Evolutionary conservation across 64 coral and sea anemone species (phyloP), one percentile per base, ranked within the genome.

Genomic region (Pachyseris speciosa): DNA sequence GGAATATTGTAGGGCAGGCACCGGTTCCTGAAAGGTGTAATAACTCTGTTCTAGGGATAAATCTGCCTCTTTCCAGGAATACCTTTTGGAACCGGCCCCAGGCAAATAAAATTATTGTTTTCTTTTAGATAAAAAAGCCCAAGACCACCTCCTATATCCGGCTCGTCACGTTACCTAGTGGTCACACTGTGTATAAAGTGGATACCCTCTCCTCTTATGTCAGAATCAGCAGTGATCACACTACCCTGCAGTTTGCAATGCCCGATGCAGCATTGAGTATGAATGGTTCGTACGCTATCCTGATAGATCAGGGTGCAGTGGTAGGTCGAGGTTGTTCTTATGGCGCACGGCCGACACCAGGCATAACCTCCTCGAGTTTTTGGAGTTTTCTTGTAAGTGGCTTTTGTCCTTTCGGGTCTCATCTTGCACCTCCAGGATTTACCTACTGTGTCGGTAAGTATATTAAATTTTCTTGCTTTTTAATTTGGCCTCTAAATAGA

Each of bases 291-390:
- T 76, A 76, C 45, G 73, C 43, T n/a, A 76, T 76, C n/a, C 31
- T 51, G 24, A 74, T 74, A 45, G 70, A 76, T 76, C 73, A 2
- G 1, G 73, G 73, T 20, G 44, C 73, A 76, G 73, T 76, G 5
- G 73, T 51, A 47, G 42, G 73, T 9, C 73, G 51, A 48, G 73
- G 42, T 1, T 76, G 73, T 28, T 76, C 73, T 16, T 49, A 52
- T 76, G 44, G 51, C 11, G 73, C 43, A 50, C 73, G 43, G 51
- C 73, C 73, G 4, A 76, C 73, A 30, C 42, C 73, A 50, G 73
- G 73, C 11, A 76, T 76, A 16, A 51, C 73, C 5, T 19, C 25
- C 20, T 12, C 73, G 4, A 76, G 27, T 15, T 42, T 13, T 24
- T 76, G 73, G 73, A n/a, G 13, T 1, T 76, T 76, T 19, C 38